Percentiles rank a stretch among this genome's conserved stretches.
These are phyloP conservation scores for Archocentrus centrarchus DNA, from an alignment of 2,113 vertebrate genomes.

Conservation along the genomic window DNA sequence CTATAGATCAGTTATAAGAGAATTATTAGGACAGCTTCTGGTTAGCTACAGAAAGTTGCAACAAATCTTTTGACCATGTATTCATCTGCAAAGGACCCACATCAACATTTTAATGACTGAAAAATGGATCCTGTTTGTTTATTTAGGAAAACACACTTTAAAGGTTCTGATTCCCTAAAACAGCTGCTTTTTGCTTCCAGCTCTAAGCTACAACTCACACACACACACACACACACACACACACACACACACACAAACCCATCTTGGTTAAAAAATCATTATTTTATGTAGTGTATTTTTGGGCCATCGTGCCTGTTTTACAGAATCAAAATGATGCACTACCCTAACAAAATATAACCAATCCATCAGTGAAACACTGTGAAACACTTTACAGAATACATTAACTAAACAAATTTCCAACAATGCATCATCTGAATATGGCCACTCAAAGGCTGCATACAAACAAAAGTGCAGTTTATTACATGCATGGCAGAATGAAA, in stretches of 20 bases:
- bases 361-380: not conserved
- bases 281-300: too few relatives aligned
- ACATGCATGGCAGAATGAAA: not conserved
- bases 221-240: too few relatives aligned
- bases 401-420: not conserved
- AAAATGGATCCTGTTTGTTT: not conserved
- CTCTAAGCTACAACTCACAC: not conserved
- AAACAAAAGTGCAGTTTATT: not conserved
- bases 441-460: not conserved
- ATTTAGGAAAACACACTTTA: not conserved
- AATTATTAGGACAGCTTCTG: not conserved
- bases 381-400: conserved; percentile 4
- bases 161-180: not conserved
- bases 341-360: not conserved
- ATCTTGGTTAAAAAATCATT: too few relatives aligned
- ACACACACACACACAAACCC: too few relatives aligned
- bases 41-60: not conserved
- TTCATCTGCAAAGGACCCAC: too few relatives aligned
- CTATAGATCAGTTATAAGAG: not conserved
- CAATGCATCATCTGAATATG: conserved; percentile 2
- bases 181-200: not conserved
- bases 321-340: not conserved
- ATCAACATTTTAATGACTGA: not conserved
- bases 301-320: too few relatives aligned
- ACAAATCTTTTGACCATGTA: too few relatives aligned